Evolutionary conservation across 2,888 invertebrate genomes (phyloP), one percentile per base, ranked within the genome.

Genomic region (Epiperipatus broadwayi): DNA sequence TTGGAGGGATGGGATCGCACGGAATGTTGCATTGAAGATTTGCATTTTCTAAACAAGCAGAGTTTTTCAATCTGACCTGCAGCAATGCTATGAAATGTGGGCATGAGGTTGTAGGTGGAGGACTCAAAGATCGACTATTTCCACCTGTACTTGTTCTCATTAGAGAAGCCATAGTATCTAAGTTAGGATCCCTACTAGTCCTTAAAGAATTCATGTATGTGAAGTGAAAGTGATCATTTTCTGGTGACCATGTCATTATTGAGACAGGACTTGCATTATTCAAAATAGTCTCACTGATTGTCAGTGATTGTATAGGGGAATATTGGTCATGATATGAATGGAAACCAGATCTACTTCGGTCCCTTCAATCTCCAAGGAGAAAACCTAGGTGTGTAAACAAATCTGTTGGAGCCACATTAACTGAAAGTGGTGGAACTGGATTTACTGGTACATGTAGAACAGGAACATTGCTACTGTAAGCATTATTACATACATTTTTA

Each of bases 301-400:
- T n/a, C n/a, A n/a, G n/a, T n/a, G n/a, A n/a, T n/a, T n/a, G n/a
- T n/a, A n/a, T n/a, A n/a, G n/a, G n/a, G n/a, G n/a, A n/a, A n/a
- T n/a, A n/a, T n/a, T n/a, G n/a, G n/a, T n/a, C n/a, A n/a, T n/a
- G n/a, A n/a, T n/a, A n/a, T n/a, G n/a, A n/a, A n/a, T n/a, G n/a
- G n/a, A n/a, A n/a, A n/a, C n/a, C n/a, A n/a, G n/a, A n/a, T n/a
- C n/a, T n/a, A n/a, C n/a, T n/a, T n/a, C n/a, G n/a, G n/a, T n/a
- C n/a, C n/a, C n/a, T n/a, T 39, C 72, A 64, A 49, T 77, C 76
- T 0, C 79, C 80, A 36, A 83, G 64, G 29, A 83, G 64, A n/a
- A 83, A 63, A 0, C 81, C 81, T 27, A 83, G 64, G 15, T 81
- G 67, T 71, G 77, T 76, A 61, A 81, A 79, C 47, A 83, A 66